Percentiles rank a stretch among this genome's conserved stretches.
These are phyloP conservation scores for Jacana jacana DNA, from an alignment of 2,113 vertebrate genomes.

Conservation along the genomic window DNA sequence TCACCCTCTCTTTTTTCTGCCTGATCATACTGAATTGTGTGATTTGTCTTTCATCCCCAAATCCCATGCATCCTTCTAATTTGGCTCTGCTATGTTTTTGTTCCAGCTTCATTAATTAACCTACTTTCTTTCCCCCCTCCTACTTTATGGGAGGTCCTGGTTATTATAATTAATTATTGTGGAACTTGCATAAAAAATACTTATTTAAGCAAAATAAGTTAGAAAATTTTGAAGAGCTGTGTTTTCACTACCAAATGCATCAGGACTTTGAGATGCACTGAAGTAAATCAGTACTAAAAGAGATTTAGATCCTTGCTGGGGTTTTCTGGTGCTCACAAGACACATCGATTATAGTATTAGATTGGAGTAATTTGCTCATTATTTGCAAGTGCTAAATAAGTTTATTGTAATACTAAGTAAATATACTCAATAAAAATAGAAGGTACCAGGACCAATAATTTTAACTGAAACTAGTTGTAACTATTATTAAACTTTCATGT, in stretches of 20 bases:
- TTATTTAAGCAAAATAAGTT: background rate
- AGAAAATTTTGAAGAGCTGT: background rate
- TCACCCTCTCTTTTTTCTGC: fast-evolving
- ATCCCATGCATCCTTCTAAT: background rate
- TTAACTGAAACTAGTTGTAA: background rate
- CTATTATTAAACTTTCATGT: background rate
- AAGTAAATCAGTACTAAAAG: background rate
- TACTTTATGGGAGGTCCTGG: background rate
- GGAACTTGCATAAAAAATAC: background rate
- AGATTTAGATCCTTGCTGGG: background rate
- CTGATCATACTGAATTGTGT: background rate
- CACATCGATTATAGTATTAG: background rate
- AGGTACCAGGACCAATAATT: background rate
- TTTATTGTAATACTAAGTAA: background rate
- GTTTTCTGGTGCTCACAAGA: background rate
- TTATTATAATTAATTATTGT: background rate
- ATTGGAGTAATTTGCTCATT: background rate
- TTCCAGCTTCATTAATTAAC: background rate
- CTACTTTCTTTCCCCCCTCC: background rate
- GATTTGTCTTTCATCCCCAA: background rate
- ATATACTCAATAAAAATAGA: background rate
- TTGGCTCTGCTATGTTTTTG: background rate
- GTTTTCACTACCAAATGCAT: background rate
- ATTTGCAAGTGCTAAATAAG: background rate
- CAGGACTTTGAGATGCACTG: fast-evolving